phyloP scores from a whole-genome alignment of 2,888 invertebrate genomes.

The Allolobophora icterica region DNA sequence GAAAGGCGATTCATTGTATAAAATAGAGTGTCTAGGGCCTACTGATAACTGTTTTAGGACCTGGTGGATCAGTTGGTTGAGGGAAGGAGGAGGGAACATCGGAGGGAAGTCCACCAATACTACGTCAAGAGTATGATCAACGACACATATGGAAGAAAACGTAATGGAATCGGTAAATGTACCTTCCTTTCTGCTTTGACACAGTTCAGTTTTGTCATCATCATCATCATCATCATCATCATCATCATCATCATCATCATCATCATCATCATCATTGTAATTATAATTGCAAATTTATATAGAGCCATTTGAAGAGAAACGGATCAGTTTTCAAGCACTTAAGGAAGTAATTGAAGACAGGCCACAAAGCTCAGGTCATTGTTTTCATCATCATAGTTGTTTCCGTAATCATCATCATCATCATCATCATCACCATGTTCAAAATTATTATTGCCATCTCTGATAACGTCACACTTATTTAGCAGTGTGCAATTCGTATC shows the following conservation, averaged over 20 bases:
- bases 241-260: neutral
- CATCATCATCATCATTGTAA: neutral
- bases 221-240: neutral
- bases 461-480: too few species aligned
- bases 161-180: neutral
- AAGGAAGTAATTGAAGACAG: too few species aligned
- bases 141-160: neutral
- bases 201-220: neutral
- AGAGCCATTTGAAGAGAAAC: too few species aligned
- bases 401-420: too few species aligned
- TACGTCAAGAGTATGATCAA: conserved; percentile 3
- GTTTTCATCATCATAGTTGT: too few species aligned
- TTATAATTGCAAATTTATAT: neutral
- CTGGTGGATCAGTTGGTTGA: neutral
- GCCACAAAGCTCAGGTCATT: too few species aligned
- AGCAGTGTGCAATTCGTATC: too few species aligned
- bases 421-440: too few species aligned
- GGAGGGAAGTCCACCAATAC: neutral
- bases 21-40: too few species aligned
- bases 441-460: too few species aligned
- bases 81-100: neutral
- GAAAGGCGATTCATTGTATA: too few species aligned
- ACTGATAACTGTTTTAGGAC: neutral
- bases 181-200: neutral
- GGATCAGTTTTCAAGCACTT: too few species aligned